Percentiles rank a stretch among this genome's conserved stretches.
These are phyloP conservation scores for Nomada lathburiana DNA, from an alignment of 2,888 invertebrate species.

Conservation along the genomic window DNA sequence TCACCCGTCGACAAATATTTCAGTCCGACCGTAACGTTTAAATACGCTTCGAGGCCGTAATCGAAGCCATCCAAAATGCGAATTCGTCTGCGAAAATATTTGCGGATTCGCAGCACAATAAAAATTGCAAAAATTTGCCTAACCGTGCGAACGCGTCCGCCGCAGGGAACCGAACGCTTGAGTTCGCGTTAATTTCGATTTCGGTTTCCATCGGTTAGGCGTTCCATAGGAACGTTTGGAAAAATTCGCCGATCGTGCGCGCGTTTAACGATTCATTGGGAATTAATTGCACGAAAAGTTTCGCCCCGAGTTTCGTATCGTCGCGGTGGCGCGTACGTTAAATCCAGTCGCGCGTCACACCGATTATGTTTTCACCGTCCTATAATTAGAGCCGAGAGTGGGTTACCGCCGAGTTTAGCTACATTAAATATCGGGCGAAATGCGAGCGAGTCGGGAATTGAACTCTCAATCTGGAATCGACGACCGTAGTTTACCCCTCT, in stretches of 20 bases:
- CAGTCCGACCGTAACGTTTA: background rate
- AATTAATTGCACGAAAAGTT: slow-evolving; percentile 46
- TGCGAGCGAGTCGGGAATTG: slow-evolving; percentile 54
- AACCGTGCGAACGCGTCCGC: background rate
- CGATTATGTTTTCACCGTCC: slow-evolving; percentile 69
- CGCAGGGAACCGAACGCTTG: background rate
- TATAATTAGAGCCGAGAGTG: slow-evolving; percentile 68
- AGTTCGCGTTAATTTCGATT: slow-evolving; percentile 26
- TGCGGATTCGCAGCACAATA: background rate
- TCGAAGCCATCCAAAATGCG: no score
- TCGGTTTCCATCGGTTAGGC: background rate
- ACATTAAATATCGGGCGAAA: slow-evolving; percentile 64
- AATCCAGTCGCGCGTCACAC: slow-evolving; percentile 61
- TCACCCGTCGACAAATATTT: slow-evolving; percentile 2
- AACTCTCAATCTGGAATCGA: slow-evolving; percentile 43
- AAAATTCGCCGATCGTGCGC: slow-evolving; percentile 2
- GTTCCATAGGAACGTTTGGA: background rate
- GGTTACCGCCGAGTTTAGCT: slow-evolving; percentile 59
- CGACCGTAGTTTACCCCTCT: background rate
- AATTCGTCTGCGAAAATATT: slow-evolving; percentile 3
- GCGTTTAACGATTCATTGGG: slow-evolving; percentile 41
- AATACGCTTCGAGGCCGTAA: background rate
- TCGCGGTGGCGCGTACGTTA: slow-evolving; percentile 49
- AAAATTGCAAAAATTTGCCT: slow-evolving; percentile 17
- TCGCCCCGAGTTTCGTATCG: slow-evolving; percentile 42